Evolutionary conservation across 2,797 vertebrate species (phyloP), one percentile per base, ranked within the genome.

Genomic region (Sebastes nivosus): DNA sequence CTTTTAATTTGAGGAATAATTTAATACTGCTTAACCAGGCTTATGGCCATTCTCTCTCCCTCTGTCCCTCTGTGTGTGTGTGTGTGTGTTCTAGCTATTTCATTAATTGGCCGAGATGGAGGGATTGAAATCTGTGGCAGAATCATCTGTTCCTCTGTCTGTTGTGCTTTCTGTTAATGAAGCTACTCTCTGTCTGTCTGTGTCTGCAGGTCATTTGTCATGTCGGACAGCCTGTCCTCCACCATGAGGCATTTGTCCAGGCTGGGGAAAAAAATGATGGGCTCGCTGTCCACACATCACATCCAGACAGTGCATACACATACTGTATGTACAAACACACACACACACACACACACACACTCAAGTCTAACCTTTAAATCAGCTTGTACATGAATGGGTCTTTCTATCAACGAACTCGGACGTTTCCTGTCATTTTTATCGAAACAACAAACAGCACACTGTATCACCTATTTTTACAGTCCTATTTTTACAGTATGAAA

Each of bases 1-100:
- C 79, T 88, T 91, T 92, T 93, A 88, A 92, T 92, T 90, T 90
- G 84, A 90, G 79, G 87, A 87, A 92, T 89, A 92, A 94, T 93
- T 92, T 89, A 91, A 92, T 90, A 83, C 77, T 88, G 85, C 85
- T 89, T 89, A 92, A 88, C 86, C 83, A 83, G 84, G 82, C 86
- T 91, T 89, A 83, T 85, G 81, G 72, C 77, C 78, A 52, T 52
- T 84, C 70, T 80, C 67, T 75, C 71, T 86, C 73, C 74, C 52
- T 81, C 71, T 81, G 54, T 83, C 57, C 75, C 38, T 60, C 70
- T 80, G 18, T 72, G 69, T 70, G 71, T 79, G 76, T 74, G 68
- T 72, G 69, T 70, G 71, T 78, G 77, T 74, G 85, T 78, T 83
- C 75, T 14, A 25, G 67, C 83, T 79, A 87, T 91, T 91, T 88